Percentiles rank a stretch among this genome's conserved stretches.
Conservation (phyloP, 2,113 vertebrate genomes). For the Trinectes maculatus region DNA sequence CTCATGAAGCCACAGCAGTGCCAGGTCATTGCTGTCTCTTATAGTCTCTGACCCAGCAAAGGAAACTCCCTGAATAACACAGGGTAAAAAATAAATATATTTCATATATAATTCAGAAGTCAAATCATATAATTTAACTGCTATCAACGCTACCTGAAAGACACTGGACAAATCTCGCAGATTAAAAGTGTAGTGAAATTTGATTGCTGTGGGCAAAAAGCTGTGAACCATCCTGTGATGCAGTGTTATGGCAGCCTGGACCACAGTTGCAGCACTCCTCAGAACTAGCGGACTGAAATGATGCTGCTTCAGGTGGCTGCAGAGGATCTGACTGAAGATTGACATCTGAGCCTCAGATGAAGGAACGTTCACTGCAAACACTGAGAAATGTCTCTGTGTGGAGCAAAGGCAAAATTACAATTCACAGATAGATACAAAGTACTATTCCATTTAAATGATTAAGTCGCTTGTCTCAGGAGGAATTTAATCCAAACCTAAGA, state of each 20-base stretch:
- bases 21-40: constrained; percentile 74
- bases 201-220: constrained; percentile 82
- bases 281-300: constrained; percentile 72
- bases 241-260: constrained; percentile 78
- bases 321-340: constrained; percentile 84
- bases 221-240: constrained; percentile 79
- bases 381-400: constrained; percentile 85
- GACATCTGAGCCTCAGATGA: constrained; percentile 76
- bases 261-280: constrained; percentile 60
- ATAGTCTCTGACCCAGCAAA: constrained; percentile 81
- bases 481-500: not conserved
- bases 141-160: constrained; percentile 80
- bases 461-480: not conserved
- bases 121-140: not conserved
- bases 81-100: constrained; percentile 19
- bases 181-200: constrained; percentile 86
- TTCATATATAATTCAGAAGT: constrained; percentile 5
- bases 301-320: constrained; percentile 77
- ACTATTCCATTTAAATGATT: not conserved
- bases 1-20: constrained; percentile 83
- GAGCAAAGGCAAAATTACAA: not conserved
- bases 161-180: constrained; percentile 81
- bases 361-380: constrained; percentile 85
- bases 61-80: constrained; percentile 81
- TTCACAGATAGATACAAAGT: not conserved